These are phyloP conservation scores for Apeltes quadracus DNA, from an alignment of 2,113 vertebrate species.

Conservation along the genomic window DNA sequence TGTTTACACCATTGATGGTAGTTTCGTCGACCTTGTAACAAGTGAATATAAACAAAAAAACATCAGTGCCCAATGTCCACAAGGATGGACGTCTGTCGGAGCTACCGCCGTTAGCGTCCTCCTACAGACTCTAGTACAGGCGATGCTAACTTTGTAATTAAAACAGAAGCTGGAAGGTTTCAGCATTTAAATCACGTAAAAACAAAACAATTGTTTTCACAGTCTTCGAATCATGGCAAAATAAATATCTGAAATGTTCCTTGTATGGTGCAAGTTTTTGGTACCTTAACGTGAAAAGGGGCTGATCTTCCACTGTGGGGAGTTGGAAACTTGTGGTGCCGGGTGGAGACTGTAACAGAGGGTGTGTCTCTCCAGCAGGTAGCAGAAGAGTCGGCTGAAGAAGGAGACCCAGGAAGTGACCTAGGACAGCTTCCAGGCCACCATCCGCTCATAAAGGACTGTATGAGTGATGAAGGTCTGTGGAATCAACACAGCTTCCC, in stretches of 20 bases:
- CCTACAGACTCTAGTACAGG: too few species aligned
- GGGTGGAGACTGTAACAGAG: background rate
- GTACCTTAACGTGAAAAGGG: background rate
- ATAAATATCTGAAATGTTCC: background rate
- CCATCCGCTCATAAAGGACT: slow-evolving; percentile 67
- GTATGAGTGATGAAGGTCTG: slow-evolving; percentile 69
- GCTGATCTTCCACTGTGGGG: too few species aligned
- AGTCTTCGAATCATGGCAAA: background rate
- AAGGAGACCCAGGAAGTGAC: slow-evolving; percentile 30
- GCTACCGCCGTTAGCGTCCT: too few species aligned
- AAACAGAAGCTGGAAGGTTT: too few species aligned
- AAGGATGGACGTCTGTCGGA: too few species aligned
- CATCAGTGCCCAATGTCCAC: too few species aligned
- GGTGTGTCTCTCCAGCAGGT: slow-evolving; percentile 41
- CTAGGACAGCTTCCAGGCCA: slow-evolving; percentile 64
- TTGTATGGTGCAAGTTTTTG: background rate
- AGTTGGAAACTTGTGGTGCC: background rate
- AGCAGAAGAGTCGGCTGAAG: slow-evolving; percentile 9
- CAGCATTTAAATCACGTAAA: too few species aligned
- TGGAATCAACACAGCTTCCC: background rate
- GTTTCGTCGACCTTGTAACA: too few species aligned
- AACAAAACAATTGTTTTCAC: too few species aligned
- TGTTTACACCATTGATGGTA: too few species aligned
- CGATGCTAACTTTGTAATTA: too few species aligned
- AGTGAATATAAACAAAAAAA: too few species aligned